A percentile compares a stretch with the other conserved stretches of the same genome.
These are phyloP conservation scores for Brachionus koreanus DNA, from an alignment of 1,140 invertebrate genomes.

Conservation along the genomic window DNA sequence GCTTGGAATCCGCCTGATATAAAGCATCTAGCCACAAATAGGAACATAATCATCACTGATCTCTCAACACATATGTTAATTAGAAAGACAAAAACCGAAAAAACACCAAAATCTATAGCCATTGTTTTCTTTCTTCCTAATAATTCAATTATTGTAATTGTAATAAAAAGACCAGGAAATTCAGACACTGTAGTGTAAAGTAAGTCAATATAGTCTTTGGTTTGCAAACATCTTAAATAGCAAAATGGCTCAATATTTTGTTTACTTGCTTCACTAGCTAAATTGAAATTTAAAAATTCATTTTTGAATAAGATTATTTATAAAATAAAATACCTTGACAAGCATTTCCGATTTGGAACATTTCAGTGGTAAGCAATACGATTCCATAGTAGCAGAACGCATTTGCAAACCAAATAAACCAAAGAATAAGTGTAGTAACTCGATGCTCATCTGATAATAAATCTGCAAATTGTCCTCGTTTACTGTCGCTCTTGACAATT, in stretches of 20 bases:
- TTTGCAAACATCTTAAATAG: constrained; percentile 70
- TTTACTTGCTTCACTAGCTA: constrained; percentile 42
- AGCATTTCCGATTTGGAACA: constrained; percentile 68
- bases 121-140: constrained; percentile 87
- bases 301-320: not conserved
- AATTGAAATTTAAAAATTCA: not conserved
- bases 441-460: constrained; percentile 21
- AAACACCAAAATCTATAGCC: constrained; percentile 84
- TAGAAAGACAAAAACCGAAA: constrained; percentile 74
- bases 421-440: constrained; percentile 38
- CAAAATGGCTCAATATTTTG: constrained; percentile 59
- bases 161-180: constrained; percentile 88
- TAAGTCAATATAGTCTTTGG: constrained; percentile 83
- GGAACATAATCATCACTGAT: constrained; percentile 50
- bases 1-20: constrained; percentile 90
- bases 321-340: constrained; percentile 58
- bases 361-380: constrained; percentile 87
- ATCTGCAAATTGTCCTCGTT: constrained; percentile 33
- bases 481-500: constrained; percentile 66
- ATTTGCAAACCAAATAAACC: constrained; percentile 73
- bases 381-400: constrained; percentile 94
- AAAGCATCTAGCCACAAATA: constrained; percentile 69
- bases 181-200: constrained; percentile 90
- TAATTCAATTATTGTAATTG: constrained; percentile 82
- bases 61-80: constrained; percentile 72